phyloP scores from a whole-genome alignment of 1,140 invertebrate species.

The Panonychus citri region DNA sequence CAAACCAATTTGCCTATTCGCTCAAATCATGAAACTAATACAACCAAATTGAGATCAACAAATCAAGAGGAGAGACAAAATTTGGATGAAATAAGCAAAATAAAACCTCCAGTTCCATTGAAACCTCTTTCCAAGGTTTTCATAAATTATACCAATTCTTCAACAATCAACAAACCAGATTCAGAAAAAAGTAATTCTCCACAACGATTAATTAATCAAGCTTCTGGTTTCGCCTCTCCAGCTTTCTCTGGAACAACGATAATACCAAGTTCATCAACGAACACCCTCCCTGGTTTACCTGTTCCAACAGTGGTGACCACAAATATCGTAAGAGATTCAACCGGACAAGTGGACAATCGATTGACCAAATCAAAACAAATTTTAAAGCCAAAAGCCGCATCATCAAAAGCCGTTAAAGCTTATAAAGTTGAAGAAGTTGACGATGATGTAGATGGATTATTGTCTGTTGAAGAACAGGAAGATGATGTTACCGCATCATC shows the following conservation, averaged over 20 bases:
- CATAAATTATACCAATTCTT: background rate
- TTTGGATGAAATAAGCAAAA: background rate
- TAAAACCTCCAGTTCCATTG: background rate
- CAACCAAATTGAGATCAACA: background rate
- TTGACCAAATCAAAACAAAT: background rate
- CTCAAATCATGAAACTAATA: background rate
- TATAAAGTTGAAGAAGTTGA: slow-evolving; percentile 11
- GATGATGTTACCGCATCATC: too few relatives aligned
- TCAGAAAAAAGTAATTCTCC: background rate
- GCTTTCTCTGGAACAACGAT: background rate
- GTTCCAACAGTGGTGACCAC: background rate
- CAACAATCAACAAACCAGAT: background rate
- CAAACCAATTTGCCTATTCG: background rate
- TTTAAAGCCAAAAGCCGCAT: background rate
- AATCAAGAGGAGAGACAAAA: background rate
- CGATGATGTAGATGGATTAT: slow-evolving; percentile 10
- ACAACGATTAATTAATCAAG: background rate
- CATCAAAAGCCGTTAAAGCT: slow-evolving; percentile 6
- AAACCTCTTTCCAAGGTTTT: background rate
- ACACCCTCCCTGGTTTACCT: background rate
- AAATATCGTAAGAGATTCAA: background rate
- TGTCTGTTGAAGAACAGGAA: background rate
- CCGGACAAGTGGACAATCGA: background rate
- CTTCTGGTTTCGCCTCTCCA: background rate
- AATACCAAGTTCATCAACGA: background rate